A percentile compares a stretch with the other conserved stretches of the same genome.
These are phyloP conservation scores for Paramormyrops hopkinsi DNA, from an alignment of 2,797 vertebrate species.

Conservation along the genomic window DNA sequence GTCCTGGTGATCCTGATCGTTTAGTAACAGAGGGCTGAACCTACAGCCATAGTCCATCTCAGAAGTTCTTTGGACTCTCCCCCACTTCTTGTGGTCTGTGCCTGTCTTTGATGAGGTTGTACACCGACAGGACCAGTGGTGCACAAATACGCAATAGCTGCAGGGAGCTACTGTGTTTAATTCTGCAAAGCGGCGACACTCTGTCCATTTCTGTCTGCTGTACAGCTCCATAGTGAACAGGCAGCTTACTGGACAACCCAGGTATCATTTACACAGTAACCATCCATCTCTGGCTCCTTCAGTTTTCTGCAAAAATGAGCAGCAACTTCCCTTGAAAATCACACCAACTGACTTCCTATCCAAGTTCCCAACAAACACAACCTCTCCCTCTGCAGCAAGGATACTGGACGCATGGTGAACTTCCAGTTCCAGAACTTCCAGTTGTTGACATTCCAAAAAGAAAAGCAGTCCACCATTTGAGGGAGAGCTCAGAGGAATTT, in stretches of 20 bases:
- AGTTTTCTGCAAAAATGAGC: not conserved
- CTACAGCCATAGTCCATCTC: not conserved
- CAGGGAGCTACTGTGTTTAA: not conserved
- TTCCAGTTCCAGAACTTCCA: not conserved
- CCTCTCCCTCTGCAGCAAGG: not conserved
- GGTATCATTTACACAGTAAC: not conserved
- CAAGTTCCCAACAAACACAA: not conserved
- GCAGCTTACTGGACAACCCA: not conserved
- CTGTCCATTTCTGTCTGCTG: not conserved
- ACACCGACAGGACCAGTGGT: constrained; percentile 53
- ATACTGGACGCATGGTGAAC: not conserved
- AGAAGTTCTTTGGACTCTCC: not conserved
- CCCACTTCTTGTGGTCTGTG: not conserved
- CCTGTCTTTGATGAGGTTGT: constrained; percentile 49
- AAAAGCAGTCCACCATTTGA: not conserved
- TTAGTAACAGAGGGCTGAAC: not conserved
- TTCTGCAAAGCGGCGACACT: not conserved
- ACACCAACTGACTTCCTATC: not conserved
- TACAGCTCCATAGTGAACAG: not conserved
- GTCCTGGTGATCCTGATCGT: not conserved
- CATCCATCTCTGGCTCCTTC: not conserved
- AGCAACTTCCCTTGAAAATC: not conserved
- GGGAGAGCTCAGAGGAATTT: not conserved
- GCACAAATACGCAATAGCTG: constrained; percentile 56
- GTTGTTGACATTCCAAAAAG: not conserved